Base-by-base conservation (phyloP, 2,113 vertebrate species). In the Sorex fumeus region DNA sequence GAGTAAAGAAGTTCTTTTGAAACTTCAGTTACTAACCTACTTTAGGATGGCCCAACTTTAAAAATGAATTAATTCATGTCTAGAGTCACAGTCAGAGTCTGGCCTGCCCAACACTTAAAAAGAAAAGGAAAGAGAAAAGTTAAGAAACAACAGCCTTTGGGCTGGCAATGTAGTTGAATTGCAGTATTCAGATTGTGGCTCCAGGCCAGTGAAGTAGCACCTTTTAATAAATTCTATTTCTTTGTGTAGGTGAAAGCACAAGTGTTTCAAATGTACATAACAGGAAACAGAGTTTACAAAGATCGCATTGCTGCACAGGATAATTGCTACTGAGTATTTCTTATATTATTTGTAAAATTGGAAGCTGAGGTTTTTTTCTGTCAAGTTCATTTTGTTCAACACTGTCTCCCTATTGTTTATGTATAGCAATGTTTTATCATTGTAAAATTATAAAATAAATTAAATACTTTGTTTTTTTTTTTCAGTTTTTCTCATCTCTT, bases 391-490 rank as follows among this genome's bases (percentile, higher is more conserved):
- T 89, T 93, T 96, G 83, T 97, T 95, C 95, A 96, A 97, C 86
- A 94, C 69, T 96, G 96, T 97, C 95, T 97, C 87, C 50, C 91
- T 97, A 89, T 97, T 94, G 96, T 97, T 97, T 95, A 86, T 96
- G 94, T 97, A 96, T 27, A 91, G 89, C 57, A 96, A 93, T 97
- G 90, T 87, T 97, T 97, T 97, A 91, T 96, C 96, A 96, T 96
- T 97, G 96, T 97, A 97, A 81, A 96, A 96, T 43, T 98, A 90
- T 97, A 97, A 97, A 98, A 98, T 98, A 98, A 98, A 98, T 86
- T 96, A 94, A 96, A 94, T 47, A 16, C 0, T 0, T 71, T 53
- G 53, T 3, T 95, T 93, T 94, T 94, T 94, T 95, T 95, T 94
- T 94, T 27, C 28, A 78, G 69, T 83, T 95, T 95, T 92, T 86